Percentiles rank a stretch among this genome's conserved stretches.
phyloP scores from a whole-genome alignment of 2,113 vertebrate species.

The Struthidea cinerea region DNA sequence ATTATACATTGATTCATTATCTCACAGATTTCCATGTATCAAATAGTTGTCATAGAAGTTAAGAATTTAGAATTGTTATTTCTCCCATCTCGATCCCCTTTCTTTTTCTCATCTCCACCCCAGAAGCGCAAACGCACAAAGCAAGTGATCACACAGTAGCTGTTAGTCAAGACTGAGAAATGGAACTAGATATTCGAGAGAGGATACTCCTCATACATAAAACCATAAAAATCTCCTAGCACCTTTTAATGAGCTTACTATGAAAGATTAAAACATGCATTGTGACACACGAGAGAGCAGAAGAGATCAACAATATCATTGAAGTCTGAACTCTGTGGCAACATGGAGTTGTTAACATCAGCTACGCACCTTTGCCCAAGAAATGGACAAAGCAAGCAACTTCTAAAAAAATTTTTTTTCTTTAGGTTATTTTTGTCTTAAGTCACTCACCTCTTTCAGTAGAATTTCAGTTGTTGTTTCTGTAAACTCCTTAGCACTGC shows the following conservation, averaged over 20 bases:
- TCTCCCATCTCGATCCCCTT: neutral
- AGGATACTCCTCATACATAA: neutral
- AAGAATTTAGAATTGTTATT: neutral
- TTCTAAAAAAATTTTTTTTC: neutral
- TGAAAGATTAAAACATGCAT: neutral
- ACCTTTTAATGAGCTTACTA: neutral
- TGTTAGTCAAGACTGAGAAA: neutral
- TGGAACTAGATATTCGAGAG: neutral
- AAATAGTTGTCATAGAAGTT: neutral
- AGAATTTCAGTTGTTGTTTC: neutral
- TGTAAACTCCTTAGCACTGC: neutral
- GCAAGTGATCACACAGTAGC: neutral
- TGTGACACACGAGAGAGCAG: neutral
- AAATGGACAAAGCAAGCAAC: neutral
- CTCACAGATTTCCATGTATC: neutral
- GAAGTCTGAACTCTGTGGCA: neutral
- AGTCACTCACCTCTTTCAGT: constrained; percentile 20
- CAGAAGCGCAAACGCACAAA: neutral
- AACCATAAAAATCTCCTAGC: neutral
- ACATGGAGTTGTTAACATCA: neutral
- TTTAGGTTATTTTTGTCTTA: neutral
- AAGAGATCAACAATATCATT: neutral
- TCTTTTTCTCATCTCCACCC: neutral
- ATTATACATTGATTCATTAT: neutral
- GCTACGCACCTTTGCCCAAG: neutral